Conservation (phyloP, 2,113 vertebrate genomes). For the Sander vitreus region DNA sequence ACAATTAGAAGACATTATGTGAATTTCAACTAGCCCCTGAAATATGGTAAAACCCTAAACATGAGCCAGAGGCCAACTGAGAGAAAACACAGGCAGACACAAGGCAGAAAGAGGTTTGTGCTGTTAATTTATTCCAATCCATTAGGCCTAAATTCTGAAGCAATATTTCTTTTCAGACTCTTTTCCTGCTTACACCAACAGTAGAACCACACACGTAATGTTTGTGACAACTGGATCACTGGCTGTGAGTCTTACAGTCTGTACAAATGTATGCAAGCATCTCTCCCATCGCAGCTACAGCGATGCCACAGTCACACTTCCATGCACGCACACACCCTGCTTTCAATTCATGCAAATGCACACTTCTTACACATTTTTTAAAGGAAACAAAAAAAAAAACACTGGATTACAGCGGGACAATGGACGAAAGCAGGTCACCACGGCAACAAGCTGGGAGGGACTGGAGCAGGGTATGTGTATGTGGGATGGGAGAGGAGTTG, state of each 20-base stretch:
- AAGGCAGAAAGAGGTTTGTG: slow-evolving; percentile 60
- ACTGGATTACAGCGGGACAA: slow-evolving; percentile 79
- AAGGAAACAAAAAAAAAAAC: slow-evolving; percentile 47
- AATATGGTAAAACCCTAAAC: slow-evolving; percentile 54
- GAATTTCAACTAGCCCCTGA: slow-evolving; percentile 60
- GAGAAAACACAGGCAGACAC: slow-evolving; percentile 55
- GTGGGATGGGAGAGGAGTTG: slow-evolving; percentile 60
- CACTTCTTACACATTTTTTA: slow-evolving; percentile 64
- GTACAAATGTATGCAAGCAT: slow-evolving; percentile 65
- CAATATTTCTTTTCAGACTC: slow-evolving; percentile 61
- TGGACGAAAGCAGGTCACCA: slow-evolving; percentile 81
- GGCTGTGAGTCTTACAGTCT: slow-evolving; percentile 50
- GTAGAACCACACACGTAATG: slow-evolving; percentile 44
- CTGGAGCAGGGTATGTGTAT: slow-evolving; percentile 66
- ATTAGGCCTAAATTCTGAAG: slow-evolving; percentile 68
- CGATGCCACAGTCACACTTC: slow-evolving; percentile 60
- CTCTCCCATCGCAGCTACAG: slow-evolving; percentile 41
- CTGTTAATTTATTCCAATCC: slow-evolving; percentile 74
- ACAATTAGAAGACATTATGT: slow-evolving; percentile 20
- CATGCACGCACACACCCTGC: slow-evolving; percentile 22
- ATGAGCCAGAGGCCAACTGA: slow-evolving; percentile 59
- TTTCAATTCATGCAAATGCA: slow-evolving; percentile 74
- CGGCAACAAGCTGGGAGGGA: slow-evolving; percentile 77
- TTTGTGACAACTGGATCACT: slow-evolving; percentile 64
- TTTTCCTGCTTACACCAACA: slow-evolving; percentile 46